Conservation (phyloP, 2,113 vertebrate genomes). For the Myocastor coypus region DNA sequence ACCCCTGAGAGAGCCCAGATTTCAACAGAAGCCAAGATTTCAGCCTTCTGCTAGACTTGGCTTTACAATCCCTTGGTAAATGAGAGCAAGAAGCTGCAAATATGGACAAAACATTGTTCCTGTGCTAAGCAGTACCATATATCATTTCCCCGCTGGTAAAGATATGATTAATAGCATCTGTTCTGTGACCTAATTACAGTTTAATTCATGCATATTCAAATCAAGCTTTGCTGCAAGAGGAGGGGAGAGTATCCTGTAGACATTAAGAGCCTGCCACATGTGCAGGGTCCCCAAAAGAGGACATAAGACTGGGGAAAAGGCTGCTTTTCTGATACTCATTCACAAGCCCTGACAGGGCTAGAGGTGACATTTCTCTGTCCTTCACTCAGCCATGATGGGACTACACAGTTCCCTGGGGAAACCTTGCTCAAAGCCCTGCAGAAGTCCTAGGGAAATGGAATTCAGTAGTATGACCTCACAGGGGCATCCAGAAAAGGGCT, state of each 20-base stretch:
- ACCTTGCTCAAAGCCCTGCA: background rate
- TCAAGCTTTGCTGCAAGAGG: background rate
- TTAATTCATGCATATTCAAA: slow-evolving; percentile 63
- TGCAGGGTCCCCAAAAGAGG: background rate
- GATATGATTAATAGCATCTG: slow-evolving; percentile 66
- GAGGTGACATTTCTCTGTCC: background rate
- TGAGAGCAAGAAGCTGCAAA: background rate
- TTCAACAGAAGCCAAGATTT: background rate
- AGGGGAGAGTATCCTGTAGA: background rate
- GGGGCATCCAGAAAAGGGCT: background rate
- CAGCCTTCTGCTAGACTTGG: background rate
- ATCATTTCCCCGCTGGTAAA: slow-evolving; percentile 44
- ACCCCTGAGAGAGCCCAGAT: background rate
- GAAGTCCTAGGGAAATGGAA: background rate
- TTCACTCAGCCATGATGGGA: too few relatives aligned
- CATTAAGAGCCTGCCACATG: background rate
- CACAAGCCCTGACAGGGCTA: background rate
- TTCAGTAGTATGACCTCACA: background rate
- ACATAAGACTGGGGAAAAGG: background rate
- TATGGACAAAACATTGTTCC: background rate
- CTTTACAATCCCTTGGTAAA: slow-evolving; percentile 4
- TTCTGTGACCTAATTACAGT: slow-evolving; percentile 69
- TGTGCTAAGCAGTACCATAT: background rate
- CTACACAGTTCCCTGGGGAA: background rate
- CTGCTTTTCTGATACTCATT: background rate